Percentiles rank a stretch among this genome's conserved stretches.
Conservation (phyloP, 1,140 invertebrate genomes). For the Laodelphax striatellus region DNA sequence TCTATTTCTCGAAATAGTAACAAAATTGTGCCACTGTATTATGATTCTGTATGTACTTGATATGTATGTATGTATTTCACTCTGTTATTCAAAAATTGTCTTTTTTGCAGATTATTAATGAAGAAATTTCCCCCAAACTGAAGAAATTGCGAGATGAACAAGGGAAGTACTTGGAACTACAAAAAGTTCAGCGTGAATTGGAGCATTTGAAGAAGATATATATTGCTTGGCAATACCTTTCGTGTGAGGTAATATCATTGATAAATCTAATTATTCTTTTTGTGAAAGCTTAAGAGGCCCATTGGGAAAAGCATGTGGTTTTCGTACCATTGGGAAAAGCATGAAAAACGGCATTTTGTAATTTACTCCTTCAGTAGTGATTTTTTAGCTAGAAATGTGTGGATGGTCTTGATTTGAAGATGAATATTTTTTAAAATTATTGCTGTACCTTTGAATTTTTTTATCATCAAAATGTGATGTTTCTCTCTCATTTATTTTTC, state of each 20-base stretch:
- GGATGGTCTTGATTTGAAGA: too few relatives aligned
- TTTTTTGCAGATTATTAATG: conserved; percentile 58
- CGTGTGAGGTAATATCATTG: conserved; percentile 33
- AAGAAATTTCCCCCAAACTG: conserved; percentile 81
- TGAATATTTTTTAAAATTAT: too few relatives aligned
- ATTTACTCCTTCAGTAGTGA: too few relatives aligned
- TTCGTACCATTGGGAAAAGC: too few relatives aligned
- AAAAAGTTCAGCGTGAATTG: conserved; percentile 73
- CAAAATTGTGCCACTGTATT: conserved; percentile 12
- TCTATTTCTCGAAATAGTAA: too few relatives aligned
- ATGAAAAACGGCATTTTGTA: too few relatives aligned
- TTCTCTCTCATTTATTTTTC: too few relatives aligned
- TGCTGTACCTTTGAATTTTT: too few relatives aligned
- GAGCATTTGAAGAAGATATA: conserved; percentile 71
- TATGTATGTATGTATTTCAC: too few relatives aligned
- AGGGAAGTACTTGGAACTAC: conserved; percentile 76
- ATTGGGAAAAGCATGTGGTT: neutral
- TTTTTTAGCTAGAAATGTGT: too few relatives aligned
- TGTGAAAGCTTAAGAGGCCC: too few relatives aligned
- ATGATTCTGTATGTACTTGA: conserved; percentile 6
- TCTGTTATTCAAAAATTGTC: neutral
- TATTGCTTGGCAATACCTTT: conserved; percentile 57
- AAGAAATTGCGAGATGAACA: conserved; percentile 79
- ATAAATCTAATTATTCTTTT: neutral
- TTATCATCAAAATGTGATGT: too few relatives aligned